A percentile compares a stretch with the other conserved stretches of the same genome.
These are phyloP conservation scores for Mormyrops boulengeri DNA, from an alignment of 2,797 vertebrate genomes.

Conservation along the genomic window DNA sequence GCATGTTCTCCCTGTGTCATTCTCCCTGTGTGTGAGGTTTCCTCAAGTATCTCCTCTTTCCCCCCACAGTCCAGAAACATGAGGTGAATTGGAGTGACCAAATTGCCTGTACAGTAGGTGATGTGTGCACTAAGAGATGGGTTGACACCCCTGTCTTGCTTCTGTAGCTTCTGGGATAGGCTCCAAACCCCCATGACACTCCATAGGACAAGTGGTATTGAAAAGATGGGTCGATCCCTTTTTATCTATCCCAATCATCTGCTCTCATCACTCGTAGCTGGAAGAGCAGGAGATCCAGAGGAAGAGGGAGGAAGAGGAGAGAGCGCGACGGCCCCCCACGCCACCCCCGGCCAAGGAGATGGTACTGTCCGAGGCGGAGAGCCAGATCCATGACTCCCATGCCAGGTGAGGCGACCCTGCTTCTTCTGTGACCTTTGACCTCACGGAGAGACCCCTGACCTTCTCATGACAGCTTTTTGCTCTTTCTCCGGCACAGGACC, in stretches of 20 bases:
- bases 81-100: neutral
- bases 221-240: neutral
- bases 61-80: neutral
- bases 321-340: constrained; percentile 65
- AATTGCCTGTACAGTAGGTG: neutral
- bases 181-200: neutral
- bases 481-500: constrained; percentile 49
- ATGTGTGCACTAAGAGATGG: neutral
- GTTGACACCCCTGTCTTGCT: neutral
- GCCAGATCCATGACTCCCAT: constrained; percentile 57
- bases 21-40: neutral
- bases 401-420: constrained; percentile 54
- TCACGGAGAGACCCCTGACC: neutral
- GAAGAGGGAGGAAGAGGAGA: constrained; percentile 70
- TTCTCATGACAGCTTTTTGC: neutral
- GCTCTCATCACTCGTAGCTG: constrained; percentile 55
- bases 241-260: neutral
- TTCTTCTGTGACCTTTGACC: neutral
- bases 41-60: neutral
- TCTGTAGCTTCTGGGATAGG: neutral
- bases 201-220: neutral
- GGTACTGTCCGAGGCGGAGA: constrained; percentile 51
- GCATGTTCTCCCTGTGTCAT: neutral
- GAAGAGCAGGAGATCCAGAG: constrained; percentile 75
- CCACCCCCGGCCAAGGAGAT: constrained; percentile 58